phyloP scores from a whole-genome alignment of 2,888 invertebrate genomes.

The Zeuzera pyrina region DNA sequence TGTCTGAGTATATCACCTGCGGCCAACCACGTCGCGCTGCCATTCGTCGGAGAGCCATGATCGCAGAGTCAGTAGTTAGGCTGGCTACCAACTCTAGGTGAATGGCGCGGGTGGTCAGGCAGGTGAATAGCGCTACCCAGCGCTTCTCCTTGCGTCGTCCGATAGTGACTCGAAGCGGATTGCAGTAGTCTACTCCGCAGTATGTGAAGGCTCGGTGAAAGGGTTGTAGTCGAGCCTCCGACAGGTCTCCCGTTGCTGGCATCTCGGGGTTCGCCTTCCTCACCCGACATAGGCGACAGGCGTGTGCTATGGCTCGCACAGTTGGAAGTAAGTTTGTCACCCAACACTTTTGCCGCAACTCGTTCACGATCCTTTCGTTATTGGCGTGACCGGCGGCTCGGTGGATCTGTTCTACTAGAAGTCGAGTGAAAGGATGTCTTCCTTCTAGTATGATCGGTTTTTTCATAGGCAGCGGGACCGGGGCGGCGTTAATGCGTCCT shows the following conservation, averaged over 20 bases:
- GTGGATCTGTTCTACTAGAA: not conserved
- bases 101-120: too few species aligned
- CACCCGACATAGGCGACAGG: too few species aligned
- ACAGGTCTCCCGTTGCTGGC: too few species aligned
- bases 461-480: too few species aligned
- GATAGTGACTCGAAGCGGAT: slow-evolving; percentile 12
- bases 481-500: too few species aligned
- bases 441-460: too few species aligned
- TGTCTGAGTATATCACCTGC: too few species aligned
- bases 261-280: too few species aligned
- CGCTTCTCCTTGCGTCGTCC: too few species aligned
- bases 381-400: not conserved
- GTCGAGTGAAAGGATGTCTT: not conserved
- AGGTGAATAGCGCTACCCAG: slow-evolving; percentile 1
- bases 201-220: slow-evolving; percentile 13
- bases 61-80: slow-evolving; percentile 4
- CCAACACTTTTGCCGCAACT: slow-evolving; percentile 13
- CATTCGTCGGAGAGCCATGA: slow-evolving; percentile 2
- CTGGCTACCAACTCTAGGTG: too few species aligned
- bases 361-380: slow-evolving; percentile 9
- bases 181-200: slow-evolving; percentile 17
- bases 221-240: too few species aligned
- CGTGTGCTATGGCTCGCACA: slow-evolving; percentile 1
- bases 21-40: too few species aligned
- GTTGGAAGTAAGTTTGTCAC: slow-evolving; percentile 5